Evolutionary conservation across 2,797 vertebrate genomes (phyloP).

Genomic region (Leptatherina wallacei): DNA sequence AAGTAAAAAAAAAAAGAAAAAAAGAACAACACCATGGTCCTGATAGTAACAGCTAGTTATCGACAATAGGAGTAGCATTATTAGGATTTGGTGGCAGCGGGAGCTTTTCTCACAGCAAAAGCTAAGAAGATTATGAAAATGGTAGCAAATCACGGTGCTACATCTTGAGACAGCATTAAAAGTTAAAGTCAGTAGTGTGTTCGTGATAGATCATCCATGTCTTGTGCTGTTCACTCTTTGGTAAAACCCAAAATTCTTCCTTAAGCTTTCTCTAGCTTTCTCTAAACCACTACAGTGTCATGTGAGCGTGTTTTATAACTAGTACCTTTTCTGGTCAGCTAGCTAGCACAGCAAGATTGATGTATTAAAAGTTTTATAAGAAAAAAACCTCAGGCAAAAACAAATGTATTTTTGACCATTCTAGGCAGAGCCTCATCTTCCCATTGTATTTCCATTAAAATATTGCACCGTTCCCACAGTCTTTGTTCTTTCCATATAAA

Average conservation of each 20-base stretch:
- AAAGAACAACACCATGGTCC: constrained; percentile 66
- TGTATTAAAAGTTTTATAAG: constrained; percentile 26
- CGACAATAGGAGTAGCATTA: constrained; percentile 52
- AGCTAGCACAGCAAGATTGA: constrained; percentile 51
- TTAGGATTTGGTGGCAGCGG: constrained; percentile 61
- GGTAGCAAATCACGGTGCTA: constrained; percentile 62
- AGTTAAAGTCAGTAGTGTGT: constrained; percentile 73
- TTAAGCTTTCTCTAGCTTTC: constrained; percentile 15
- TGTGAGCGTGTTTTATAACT: constrained; percentile 34
- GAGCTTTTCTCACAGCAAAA: constrained; percentile 58
- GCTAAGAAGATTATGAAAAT: constrained; percentile 44
- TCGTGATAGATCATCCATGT: constrained; percentile 45
- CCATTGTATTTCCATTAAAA: constrained; percentile 78
- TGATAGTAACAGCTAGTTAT: constrained; percentile 60
- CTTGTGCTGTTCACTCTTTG: constrained; percentile 73
- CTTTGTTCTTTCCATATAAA: constrained; percentile 69
- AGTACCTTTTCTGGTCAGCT: constrained; percentile 68
- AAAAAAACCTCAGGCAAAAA: constrained; percentile 52
- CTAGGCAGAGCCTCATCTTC: constrained; percentile 52
- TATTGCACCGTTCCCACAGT: constrained; percentile 83
- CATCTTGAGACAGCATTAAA: constrained; percentile 67
- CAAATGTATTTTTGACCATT: constrained; percentile 48
- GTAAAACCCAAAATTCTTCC: constrained; percentile 71
- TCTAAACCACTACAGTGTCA: constrained; percentile 60
- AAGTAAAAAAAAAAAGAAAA: constrained; percentile 60